Percentiles rank a stretch among this genome's conserved stretches.
These are phyloP conservation scores for Nymphalis polychloros DNA, from an alignment of 2,888 invertebrate genomes.

Conservation along the genomic window DNA sequence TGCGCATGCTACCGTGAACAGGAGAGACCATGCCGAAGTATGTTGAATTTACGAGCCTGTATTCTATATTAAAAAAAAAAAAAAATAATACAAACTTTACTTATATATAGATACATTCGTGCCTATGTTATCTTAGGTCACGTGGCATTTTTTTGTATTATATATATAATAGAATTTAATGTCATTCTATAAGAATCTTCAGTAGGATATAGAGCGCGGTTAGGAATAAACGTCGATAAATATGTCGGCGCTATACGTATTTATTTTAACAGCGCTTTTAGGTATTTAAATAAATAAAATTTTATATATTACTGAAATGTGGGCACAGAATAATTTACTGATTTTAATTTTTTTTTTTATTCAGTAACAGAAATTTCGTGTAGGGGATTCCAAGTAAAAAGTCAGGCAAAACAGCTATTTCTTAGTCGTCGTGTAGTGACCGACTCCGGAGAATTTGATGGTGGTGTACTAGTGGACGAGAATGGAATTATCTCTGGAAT, in stretches of 20 bases:
- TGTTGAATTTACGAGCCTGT: too few species aligned
- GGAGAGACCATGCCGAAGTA: too few species aligned
- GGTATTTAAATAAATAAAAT: slow-evolving; percentile 13
- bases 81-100: too few species aligned
- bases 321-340: not conserved
- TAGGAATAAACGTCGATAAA: slow-evolving; percentile 24
- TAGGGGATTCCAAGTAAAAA: slow-evolving; percentile 43
- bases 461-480: slow-evolving; percentile 81
- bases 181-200: slow-evolving; percentile 12
- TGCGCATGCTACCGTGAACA: too few species aligned
- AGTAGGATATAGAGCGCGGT: slow-evolving; percentile 28
- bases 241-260: slow-evolving; percentile 22
- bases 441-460: slow-evolving; percentile 76
- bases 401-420: slow-evolving; percentile 56
- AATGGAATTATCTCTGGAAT: slow-evolving; percentile 82
- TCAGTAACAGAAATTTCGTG: slow-evolving; percentile 35
- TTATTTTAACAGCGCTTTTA: slow-evolving; percentile 22
- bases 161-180: too few species aligned
- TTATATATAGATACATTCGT: too few species aligned
- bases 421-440: slow-evolving; percentile 75
- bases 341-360: slow-evolving; percentile 19
- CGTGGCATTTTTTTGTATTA: too few species aligned
- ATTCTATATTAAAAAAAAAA: too few species aligned
- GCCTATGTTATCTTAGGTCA: too few species aligned
- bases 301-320: not conserved